Percentiles rank a stretch among this genome's conserved stretches.
Evolutionary conservation across 1,140 invertebrate species (phyloP).

Genomic region (Heliconius nattereri): DNA sequence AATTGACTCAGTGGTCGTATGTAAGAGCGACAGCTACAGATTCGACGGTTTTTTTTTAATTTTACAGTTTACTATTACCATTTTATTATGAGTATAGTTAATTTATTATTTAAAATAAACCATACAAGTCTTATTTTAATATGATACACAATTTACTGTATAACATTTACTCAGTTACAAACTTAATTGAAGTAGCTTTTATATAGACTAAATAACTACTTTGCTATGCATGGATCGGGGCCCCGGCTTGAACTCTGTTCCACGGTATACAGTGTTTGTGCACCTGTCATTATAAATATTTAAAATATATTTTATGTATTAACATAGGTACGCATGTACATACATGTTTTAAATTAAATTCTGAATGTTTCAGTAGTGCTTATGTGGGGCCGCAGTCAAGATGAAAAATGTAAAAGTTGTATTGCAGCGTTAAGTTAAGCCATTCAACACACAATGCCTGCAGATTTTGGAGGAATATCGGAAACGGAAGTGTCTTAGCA

Average conservation of each 20-base stretch:
- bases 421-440: too few relatives aligned
- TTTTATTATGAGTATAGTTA: too few relatives aligned
- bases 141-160: background rate
- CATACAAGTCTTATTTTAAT: background rate
- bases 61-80: too few relatives aligned
- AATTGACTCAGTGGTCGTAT: too few relatives aligned
- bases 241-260: conserved; percentile 20
- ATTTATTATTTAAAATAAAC: background rate
- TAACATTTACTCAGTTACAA: background rate
- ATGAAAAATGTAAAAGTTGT: too few relatives aligned
- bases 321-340: background rate
- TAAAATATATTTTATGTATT: conserved; percentile 11
- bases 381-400: too few relatives aligned
- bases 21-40: too few relatives aligned
- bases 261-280: conserved; percentile 18
- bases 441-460: too few relatives aligned
- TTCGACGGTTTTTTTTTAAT: too few relatives aligned
- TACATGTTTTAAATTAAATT: background rate
- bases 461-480: too few relatives aligned
- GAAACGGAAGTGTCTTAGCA: too few relatives aligned
- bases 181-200: conserved; percentile 22
- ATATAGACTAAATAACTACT: conserved; percentile 17
- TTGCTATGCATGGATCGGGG: conserved; percentile 30
- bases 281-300: conserved; percentile 31
- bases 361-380: background rate